Evolutionary conservation across 2,888 invertebrate species (phyloP).

Genomic region (Ennomos quercinarius): DNA sequence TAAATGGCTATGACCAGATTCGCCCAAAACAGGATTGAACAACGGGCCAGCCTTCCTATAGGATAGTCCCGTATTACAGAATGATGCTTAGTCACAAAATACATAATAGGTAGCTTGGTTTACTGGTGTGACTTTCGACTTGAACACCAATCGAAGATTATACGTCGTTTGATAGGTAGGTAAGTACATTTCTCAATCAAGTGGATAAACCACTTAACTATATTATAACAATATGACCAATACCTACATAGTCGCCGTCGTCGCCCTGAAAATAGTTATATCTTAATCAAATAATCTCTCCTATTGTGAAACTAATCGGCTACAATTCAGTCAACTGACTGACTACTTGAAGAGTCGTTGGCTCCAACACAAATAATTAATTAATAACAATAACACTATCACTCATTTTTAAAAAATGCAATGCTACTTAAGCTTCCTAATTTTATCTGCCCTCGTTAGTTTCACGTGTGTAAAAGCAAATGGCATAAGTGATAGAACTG

Average conservation of each 20-base stretch:
- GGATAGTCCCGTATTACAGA: too few species aligned
- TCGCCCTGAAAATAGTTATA: slow-evolving; percentile 42
- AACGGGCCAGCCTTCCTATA: too few species aligned
- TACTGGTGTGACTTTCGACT: too few species aligned
- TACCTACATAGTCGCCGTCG: background rate
- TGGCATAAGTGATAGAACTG: slow-evolving; percentile 40
- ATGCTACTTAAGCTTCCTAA: background rate
- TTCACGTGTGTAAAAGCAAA: slow-evolving; percentile 1
- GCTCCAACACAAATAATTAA: slow-evolving; percentile 18
- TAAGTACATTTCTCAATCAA: too few species aligned
- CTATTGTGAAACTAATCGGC: slow-evolving; percentile 48
- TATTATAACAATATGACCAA: background rate
- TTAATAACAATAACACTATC: slow-evolving; percentile 1
- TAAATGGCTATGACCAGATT: too few species aligned
- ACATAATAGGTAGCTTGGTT: too few species aligned
- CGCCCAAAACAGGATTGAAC: too few species aligned
- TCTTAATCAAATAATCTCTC: slow-evolving; percentile 50
- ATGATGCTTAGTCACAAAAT: too few species aligned
- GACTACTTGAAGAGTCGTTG: slow-evolving; percentile 28
- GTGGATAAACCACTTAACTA: slow-evolving; percentile 19
- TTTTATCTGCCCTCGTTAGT: background rate
- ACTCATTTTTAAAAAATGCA: slow-evolving; percentile 5
- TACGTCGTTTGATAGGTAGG: too few species aligned
- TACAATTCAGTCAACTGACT: slow-evolving; percentile 43
- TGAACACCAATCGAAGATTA: too few species aligned